These are phyloP conservation scores for Casuarius casuarius DNA, from an alignment of 2,113 vertebrate genomes.

Conservation along the genomic window DNA sequence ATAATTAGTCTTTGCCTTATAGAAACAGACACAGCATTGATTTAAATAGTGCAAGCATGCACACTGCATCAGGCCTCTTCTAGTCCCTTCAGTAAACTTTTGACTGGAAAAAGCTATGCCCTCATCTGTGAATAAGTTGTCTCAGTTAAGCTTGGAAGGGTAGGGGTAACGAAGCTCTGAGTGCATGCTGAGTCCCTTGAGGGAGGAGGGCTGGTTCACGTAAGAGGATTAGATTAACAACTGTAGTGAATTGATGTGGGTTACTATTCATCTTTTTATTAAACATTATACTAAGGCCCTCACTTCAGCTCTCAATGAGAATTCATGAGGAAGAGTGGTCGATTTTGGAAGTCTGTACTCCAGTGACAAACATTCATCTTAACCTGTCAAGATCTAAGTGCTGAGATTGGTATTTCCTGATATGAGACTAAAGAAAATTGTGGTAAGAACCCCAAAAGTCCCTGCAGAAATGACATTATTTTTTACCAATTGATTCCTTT, in stretches of 20 bases:
- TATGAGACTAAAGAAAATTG: background rate
- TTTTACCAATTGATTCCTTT: background rate
- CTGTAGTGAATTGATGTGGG: background rate
- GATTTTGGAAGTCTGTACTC: background rate
- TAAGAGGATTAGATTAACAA: conserved; percentile 42
- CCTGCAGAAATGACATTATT: background rate
- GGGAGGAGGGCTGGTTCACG: background rate
- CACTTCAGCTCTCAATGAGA: background rate
- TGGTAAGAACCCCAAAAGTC: background rate
- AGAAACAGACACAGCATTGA: background rate
- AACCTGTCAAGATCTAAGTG: background rate
- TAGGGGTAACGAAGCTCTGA: background rate
- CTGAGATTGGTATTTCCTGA: background rate
- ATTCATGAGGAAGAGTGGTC: background rate
- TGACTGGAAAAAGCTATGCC: background rate
- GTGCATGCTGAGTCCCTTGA: background rate
- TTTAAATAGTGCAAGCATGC: background rate
- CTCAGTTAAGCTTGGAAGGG: conserved; percentile 11
- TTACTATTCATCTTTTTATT: background rate
- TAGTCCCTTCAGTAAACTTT: background rate
- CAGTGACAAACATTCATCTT: background rate
- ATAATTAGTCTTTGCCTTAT: background rate
- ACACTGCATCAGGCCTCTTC: rapidly evolving
- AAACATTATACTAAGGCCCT: background rate
- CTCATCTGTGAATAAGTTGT: background rate